Evolutionary conservation across 2,888 invertebrate species (phyloP).

Genomic region (Hypercompe scribonia): DNA sequence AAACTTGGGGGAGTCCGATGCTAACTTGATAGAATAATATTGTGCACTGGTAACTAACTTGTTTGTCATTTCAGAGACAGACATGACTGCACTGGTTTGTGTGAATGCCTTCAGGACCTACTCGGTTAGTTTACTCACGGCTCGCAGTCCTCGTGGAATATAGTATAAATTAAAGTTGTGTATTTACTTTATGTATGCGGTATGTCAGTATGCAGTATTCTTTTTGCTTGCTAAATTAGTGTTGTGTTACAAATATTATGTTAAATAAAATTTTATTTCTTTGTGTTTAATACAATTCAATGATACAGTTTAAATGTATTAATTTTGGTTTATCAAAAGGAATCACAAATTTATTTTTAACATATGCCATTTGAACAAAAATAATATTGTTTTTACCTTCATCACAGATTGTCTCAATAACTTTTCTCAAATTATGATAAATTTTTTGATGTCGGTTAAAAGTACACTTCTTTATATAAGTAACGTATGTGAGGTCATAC

Average conservation of each 20-base stretch:
- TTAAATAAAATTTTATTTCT: not conserved
- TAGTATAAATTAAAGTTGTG: constrained; percentile 46
- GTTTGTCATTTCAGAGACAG: constrained; percentile 64
- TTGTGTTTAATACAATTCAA: not conserved
- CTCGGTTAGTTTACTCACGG: constrained; percentile 41
- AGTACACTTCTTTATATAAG: too few relatives aligned
- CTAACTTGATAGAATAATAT: constrained; percentile 68
- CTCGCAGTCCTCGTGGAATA: constrained; percentile 37
- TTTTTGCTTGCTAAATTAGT: not conserved
- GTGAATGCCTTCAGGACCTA: constrained; percentile 54
- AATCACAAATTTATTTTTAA: not conserved
- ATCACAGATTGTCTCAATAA: not conserved
- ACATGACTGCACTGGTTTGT: constrained; percentile 51
- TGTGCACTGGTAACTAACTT: constrained; percentile 66
- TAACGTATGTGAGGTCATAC: too few relatives aligned
- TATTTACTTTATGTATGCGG: constrained; percentile 31
- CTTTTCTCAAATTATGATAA: not conserved
- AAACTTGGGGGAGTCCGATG: constrained; percentile 54
- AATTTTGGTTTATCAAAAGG: too few relatives aligned
- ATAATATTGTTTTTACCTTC: not conserved
- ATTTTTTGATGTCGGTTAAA: too few relatives aligned
- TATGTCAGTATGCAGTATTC: constrained; percentile 17
- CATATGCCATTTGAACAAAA: not conserved
- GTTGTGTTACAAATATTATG: not conserved
- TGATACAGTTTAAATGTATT: not conserved